Base-by-base conservation (phyloP, 2,888 invertebrate species). In the Leucophenga montana region DNA sequence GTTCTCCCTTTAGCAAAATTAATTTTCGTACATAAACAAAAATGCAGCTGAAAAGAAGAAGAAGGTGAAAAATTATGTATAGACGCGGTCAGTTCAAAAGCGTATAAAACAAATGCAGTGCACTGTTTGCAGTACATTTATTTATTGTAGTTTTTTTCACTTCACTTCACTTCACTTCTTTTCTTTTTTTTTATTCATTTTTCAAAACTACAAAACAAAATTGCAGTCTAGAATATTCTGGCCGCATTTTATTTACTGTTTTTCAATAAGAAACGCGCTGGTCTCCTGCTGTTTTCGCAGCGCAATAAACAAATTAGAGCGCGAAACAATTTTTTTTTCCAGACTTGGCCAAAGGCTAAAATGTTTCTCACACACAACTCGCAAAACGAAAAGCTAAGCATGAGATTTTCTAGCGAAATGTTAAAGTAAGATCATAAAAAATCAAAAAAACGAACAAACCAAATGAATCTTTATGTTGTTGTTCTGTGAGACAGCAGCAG, bases 161-260 rank as follows among this genome's bases (percentile, higher is more conserved):
- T n/a, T n/a, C n/a, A n/a, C n/a, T n/a, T n/a, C n/a, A n/a, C n/a
- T n/a, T n/a, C n/a, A n/a, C n/a, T n/a, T n/a, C n/a, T n/a, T n/a
- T n/a, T n/a, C n/a, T 39, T 56, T 57, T 61, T 71, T 67, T 64
- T 65, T 76, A 22, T 54, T 71, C n/a, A 44, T 72, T 56, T 66
- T 71, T 70, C 69, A 53, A 61, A 9, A 13, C 39, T 39, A 39
- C 39, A 1, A 39, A 39, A 39, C 3, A 57, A 39, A 57, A 5
- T 31, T 22, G 31, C 20, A 27, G 4, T 31, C 13, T 11, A 39
- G 39, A 39, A 39, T 8, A 8, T 39, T 3, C 39, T 39, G 9
- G 39, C 39, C 39, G 9, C 39, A 39, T 39, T 39, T 39, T 11
- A 39, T 39, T 39, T 39, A 39, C 39, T 8, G 1, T 39, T 39